A percentile compares a stretch with the other conserved stretches of the same genome.
These are phyloP conservation scores for Scaptomyza flava DNA, from an alignment of 2,888 invertebrate genomes.

Conservation along the genomic window DNA sequence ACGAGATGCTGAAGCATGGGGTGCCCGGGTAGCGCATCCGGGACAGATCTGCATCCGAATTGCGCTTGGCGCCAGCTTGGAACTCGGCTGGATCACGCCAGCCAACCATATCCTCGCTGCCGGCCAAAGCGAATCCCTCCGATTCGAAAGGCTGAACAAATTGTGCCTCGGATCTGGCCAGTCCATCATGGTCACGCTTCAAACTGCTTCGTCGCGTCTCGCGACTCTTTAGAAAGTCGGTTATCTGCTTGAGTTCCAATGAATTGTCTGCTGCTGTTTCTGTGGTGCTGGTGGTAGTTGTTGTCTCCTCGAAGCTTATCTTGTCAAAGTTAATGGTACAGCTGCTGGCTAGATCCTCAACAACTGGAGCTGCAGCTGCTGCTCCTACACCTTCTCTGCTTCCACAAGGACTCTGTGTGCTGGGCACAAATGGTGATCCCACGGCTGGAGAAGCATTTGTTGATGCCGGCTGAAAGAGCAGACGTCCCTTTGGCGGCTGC, in stretches of 20 bases:
- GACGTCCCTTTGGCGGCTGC: slow-evolving; percentile 24
- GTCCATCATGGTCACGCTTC: slow-evolving; percentile 63
- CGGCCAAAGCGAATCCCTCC: slow-evolving; percentile 76
- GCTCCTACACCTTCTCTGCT: background rate
- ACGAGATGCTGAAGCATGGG: slow-evolving; percentile 83
- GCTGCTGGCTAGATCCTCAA: slow-evolving; percentile 40
- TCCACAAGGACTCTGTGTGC: slow-evolving; percentile 67
- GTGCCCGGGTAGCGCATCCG: slow-evolving; percentile 76
- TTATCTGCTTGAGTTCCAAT: slow-evolving; percentile 81
- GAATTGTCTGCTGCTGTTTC: slow-evolving; percentile 43
- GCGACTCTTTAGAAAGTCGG: slow-evolving; percentile 81
- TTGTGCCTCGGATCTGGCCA: slow-evolving; percentile 64
- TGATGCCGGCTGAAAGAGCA: slow-evolving; percentile 19
- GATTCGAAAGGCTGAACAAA: slow-evolving; percentile 81
- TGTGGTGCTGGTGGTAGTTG: slow-evolving; percentile 7
- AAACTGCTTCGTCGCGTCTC: slow-evolving; percentile 77
- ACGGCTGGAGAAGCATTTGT: background rate
- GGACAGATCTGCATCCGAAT: slow-evolving; percentile 32
- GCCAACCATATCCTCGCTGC: slow-evolving; percentile 88
- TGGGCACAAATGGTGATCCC: slow-evolving; percentile 62
- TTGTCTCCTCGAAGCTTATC: slow-evolving; percentile 81
- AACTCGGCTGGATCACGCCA: slow-evolving; percentile 88
- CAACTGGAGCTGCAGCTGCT: background rate
- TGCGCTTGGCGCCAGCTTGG: slow-evolving; percentile 47
- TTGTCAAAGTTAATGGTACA: slow-evolving; percentile 82